Base-by-base conservation (phyloP, 1,140 invertebrate genomes). In the Habropoda laboriosa region DNA sequence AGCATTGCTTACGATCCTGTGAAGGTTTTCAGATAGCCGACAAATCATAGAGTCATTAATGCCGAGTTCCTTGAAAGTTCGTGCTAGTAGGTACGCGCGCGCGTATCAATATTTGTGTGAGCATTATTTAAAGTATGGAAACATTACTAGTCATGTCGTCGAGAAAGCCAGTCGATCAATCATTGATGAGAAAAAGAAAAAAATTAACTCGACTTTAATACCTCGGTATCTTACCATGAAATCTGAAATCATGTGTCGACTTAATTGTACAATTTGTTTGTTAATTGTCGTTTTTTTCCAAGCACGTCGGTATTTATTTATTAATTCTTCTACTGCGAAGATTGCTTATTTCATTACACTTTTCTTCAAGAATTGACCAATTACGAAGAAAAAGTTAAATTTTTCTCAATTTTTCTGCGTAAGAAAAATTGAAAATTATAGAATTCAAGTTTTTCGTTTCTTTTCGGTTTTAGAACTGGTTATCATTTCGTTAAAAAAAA, bases 1-100 rank as follows among this genome's bases (percentile, higher is more conserved):
- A 10, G n/a, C 10, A 35, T 35, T 51, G 13, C 21, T 45, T 13
- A 13, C 3, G 30, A 38, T 35, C 10, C 13, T 4, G 7, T 5
- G 38, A 75, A 64, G 72, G 18, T 53, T 53, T 42, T 53, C 45
- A 40, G 47, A 42, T 40, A 64, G 21, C 58, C 13, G 49, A 76
- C 45, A 81, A 81, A 81, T 45, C 58, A 66, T 71, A 68, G 16
- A 67, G 55, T 77, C 72, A 45, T 83, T 81, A 83, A 71, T 60
- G 45, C 61, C 21, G 45, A 66, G 13, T 35, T 63, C 67, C 73
- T 81, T 78, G 79, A 61, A 72, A 75, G 45, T 72, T 78, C 64
- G 45, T 30, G 66, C 47, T 18, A 35, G 30, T 47, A 32, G 16
- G 42, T 12, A 30, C 38, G 21, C 64, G 18, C 2, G 30, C 40